These are phyloP conservation scores for Aramus guarauna DNA, from an alignment of 2,113 vertebrate genomes.

Conservation along the genomic window DNA sequence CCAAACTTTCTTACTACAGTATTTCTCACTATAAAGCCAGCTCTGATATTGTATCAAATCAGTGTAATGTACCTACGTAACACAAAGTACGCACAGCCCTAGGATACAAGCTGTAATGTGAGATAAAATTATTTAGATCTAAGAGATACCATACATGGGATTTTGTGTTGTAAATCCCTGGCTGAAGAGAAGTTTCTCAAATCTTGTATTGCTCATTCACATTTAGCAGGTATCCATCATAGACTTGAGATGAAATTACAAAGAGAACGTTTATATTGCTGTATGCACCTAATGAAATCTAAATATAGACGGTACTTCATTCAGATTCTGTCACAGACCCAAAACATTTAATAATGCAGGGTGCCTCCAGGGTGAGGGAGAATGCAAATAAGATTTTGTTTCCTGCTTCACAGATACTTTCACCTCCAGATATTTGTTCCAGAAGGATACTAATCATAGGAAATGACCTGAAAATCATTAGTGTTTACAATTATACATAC, in stretches of 20 bases:
- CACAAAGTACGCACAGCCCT: background rate
- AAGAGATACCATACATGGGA: background rate
- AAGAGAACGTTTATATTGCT: background rate
- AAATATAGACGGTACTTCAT: background rate
- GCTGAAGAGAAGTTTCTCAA: background rate
- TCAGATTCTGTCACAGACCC: background rate
- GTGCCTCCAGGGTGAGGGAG: slow-evolving; percentile 16
- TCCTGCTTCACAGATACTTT: slow-evolving; percentile 37
- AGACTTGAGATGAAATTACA: background rate
- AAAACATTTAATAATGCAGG: background rate
- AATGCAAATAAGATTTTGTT: background rate
- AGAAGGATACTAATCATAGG: slow-evolving; percentile 28
- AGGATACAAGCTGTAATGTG: background rate
- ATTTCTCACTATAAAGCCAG: background rate
- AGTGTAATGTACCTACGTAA: background rate
- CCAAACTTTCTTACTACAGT: background rate
- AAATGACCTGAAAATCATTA: slow-evolving; percentile 12
- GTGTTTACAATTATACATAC: background rate
- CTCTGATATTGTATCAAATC: background rate
- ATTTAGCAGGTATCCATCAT: background rate
- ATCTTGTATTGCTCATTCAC: background rate
- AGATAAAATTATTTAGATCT: background rate
- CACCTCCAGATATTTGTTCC: slow-evolving; percentile 35
- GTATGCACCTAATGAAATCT: background rate
- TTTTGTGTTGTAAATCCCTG: background rate